phyloP scores from a whole-genome alignment of 2,113 vertebrate genomes.

The Felis chaus region DNA sequence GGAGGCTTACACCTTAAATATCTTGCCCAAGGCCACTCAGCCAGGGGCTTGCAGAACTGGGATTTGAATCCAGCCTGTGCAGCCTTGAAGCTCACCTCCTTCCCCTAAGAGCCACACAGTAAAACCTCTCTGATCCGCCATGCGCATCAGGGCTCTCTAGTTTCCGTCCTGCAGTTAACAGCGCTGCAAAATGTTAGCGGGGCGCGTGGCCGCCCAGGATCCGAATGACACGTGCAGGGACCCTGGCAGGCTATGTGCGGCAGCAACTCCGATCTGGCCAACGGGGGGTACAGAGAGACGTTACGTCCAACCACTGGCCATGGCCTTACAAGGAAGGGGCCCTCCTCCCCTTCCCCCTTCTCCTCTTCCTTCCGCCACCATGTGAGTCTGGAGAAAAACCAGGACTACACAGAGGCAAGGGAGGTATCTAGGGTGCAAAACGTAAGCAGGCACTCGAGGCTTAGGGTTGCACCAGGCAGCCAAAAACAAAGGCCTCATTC shows the following conservation, averaged over 20 bases:
- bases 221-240: not conserved
- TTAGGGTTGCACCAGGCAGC: not conserved
- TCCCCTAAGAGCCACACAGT: fast-evolving
- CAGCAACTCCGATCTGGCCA: not conserved
- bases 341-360: not conserved
- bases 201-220: not conserved
- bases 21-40: not conserved
- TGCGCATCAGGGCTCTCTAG: not conserved
- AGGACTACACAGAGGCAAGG: not conserved
- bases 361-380: not conserved
- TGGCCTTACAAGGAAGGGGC: not conserved
- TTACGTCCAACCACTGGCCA: fast-evolving
- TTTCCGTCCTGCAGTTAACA: not conserved
- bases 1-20: not conserved
- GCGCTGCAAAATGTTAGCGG: not conserved
- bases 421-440: not conserved
- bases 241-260: not conserved
- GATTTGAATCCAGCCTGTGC: not conserved
- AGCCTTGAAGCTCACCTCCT: not conserved
- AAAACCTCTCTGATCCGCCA: not conserved
- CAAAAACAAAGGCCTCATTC: not conserved
- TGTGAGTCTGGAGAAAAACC: not conserved
- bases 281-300: not conserved
- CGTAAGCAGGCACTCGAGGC: not conserved
- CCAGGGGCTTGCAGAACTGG: not conserved